phyloP scores from a whole-genome alignment of 2,888 invertebrate genomes.

The Agrochola lychnidis region DNA sequence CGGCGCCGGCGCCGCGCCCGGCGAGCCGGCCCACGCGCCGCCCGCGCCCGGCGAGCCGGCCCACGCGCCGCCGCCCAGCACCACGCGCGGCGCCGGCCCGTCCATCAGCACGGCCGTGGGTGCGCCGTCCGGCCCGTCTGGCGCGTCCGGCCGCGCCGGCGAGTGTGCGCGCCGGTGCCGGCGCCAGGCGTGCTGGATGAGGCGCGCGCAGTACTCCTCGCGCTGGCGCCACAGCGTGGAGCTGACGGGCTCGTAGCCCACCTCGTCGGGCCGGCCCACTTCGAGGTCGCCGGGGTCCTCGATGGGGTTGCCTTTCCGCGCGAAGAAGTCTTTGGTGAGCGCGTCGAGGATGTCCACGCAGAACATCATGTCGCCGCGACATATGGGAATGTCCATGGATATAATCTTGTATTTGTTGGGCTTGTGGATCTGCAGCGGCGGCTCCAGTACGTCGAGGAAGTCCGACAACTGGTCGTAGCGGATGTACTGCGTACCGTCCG shows the following conservation, averaged over 20 bases:
- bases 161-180: conserved; percentile 94
- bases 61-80: conserved; percentile 93
- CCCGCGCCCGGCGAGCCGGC: conserved; percentile 91
- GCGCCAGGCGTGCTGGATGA: conserved; percentile 98
- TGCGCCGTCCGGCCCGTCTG: conserved; percentile 90
- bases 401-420: conserved; percentile 99
- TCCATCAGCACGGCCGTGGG: conserved; percentile 97
- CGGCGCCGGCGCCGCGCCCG: conserved; percentile 95
- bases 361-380: conserved; percentile 99
- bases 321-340: conserved; percentile 99
- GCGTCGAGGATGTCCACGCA: conserved; percentile 99
- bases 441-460: conserved; percentile 98
- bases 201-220: conserved; percentile 98
- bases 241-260: conserved; percentile 98
- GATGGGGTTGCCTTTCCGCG: conserved; percentile 98
- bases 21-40: conserved; percentile 94
- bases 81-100: conserved; percentile 95
- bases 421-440: conserved; percentile 99
- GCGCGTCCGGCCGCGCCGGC: conserved; percentile 82
- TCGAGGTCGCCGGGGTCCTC: conserved; percentile 97
- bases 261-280: conserved; percentile 96
- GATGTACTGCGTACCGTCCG: conserved; percentile 99
- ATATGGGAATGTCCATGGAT: conserved; percentile 99
- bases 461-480: conserved; percentile 98
- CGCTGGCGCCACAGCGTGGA: conserved; percentile 98